Evolutionary conservation across 2,113 vertebrate species (phyloP).

Genomic region (Conger conger): DNA sequence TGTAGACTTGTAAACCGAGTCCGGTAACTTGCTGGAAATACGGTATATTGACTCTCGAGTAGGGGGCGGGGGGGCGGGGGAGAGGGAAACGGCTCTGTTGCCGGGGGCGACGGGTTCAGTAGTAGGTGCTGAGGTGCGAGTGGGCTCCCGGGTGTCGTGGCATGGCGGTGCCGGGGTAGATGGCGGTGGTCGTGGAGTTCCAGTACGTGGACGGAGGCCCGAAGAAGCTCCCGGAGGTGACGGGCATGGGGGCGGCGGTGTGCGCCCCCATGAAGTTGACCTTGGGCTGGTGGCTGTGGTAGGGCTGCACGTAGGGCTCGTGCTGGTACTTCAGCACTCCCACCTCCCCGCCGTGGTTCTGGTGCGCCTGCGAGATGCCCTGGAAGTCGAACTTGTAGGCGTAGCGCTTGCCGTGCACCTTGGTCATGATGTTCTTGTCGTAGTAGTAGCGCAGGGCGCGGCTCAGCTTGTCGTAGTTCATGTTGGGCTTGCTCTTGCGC

Average conservation of each 20-base stretch:
- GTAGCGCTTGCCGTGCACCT: conserved; percentile 76
- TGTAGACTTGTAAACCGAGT: neutral
- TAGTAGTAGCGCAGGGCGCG: conserved; percentile 74
- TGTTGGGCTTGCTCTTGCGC: conserved; percentile 80
- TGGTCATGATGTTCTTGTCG: conserved; percentile 81
- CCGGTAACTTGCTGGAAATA: neutral
- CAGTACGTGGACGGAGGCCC: conserved; percentile 59
- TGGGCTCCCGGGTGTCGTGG: conserved; percentile 63
- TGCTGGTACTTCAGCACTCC: conserved; percentile 66
- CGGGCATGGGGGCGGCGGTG: conserved; percentile 55
- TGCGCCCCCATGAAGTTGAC: conserved; percentile 68
- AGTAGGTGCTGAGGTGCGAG: conserved; percentile 72
- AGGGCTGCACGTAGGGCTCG: conserved; percentile 56
- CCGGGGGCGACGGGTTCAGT: conserved; percentile 52
- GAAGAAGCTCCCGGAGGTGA: conserved; percentile 65
- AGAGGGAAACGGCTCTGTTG: neutral
- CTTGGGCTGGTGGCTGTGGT: conserved; percentile 75
- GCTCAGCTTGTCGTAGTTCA: conserved; percentile 78
- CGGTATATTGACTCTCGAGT: neutral
- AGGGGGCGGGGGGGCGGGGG: too few relatives aligned
- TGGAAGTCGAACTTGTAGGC: conserved; percentile 77
- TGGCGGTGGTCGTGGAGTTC: conserved; percentile 64
- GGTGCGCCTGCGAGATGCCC: conserved; percentile 71
- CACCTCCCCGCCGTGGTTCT: conserved; percentile 58
- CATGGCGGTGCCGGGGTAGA: conserved; percentile 66